Conservation (phyloP, 2,113 vertebrate genomes). For the Hydrolagus affinis region DNA sequence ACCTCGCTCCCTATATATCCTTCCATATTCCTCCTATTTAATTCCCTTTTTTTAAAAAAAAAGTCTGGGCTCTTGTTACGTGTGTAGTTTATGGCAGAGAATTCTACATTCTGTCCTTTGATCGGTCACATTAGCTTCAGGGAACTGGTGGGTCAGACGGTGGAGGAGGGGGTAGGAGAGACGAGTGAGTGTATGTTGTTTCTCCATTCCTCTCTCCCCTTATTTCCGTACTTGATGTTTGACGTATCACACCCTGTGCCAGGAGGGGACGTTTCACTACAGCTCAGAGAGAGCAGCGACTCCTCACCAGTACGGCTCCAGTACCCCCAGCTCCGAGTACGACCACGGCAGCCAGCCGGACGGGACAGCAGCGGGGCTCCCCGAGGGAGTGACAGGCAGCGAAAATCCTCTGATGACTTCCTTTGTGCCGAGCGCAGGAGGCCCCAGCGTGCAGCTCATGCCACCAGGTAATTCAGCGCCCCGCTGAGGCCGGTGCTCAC, state of each 20-base stretch:
- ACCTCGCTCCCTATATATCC: background rate
- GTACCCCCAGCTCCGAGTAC: constrained; percentile 71
- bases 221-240: background rate
- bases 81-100: too few species aligned
- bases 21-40: constrained; percentile 3
- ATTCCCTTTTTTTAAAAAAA: too few species aligned
- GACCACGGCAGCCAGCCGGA: constrained; percentile 61
- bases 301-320: constrained; percentile 61
- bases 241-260: background rate
- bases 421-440: constrained; percentile 54
- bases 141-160: too few species aligned
- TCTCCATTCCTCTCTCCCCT: too few species aligned
- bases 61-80: too few species aligned
- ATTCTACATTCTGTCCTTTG: too few species aligned
- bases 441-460: constrained; percentile 66
- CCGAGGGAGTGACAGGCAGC: constrained; percentile 47
- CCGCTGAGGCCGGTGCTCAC: too few species aligned
- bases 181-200: too few species aligned
- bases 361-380: constrained; percentile 41
- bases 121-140: too few species aligned
- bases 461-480: constrained; percentile 71
- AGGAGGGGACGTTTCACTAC: constrained; percentile 70
- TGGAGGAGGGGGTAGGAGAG: too few species aligned
- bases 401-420: constrained; percentile 69
- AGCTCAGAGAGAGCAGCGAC: constrained; percentile 55